phyloP scores from a whole-genome alignment of 2,888 invertebrate genomes.

The Bursaphelenchus okinawaensis region DNA sequence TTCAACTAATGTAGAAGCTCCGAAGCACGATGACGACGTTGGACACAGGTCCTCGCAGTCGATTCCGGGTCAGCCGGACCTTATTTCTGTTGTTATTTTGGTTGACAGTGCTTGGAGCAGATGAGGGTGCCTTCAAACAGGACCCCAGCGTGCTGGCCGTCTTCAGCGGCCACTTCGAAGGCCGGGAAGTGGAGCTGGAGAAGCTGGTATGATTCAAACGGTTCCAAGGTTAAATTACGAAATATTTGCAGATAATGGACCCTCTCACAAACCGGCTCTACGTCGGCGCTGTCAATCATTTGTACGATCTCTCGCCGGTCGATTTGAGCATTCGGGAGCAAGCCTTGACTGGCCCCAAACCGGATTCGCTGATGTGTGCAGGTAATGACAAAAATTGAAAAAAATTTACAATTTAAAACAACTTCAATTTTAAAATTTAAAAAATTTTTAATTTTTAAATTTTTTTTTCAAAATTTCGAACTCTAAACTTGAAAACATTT shows the following conservation, averaged over 20 bases:
- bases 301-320: conserved; percentile 47
- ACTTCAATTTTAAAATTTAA: too few relatives aligned
- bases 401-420: too few relatives aligned
- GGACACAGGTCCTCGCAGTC: not conserved
- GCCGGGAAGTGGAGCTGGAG: conserved; percentile 30
- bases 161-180: conserved; percentile 25
- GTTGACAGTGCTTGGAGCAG: not conserved
- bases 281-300: conserved; percentile 52
- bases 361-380: conserved; percentile 43
- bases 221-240: conserved; percentile 2
- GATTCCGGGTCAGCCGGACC: not conserved
- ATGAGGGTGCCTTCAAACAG: conserved; percentile 1
- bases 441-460: too few relatives aligned
- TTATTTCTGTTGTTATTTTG: not conserved
- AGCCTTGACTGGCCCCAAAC: conserved; percentile 44
- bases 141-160: conserved; percentile 26
- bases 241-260: conserved; percentile 27
- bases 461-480: too few relatives aligned
- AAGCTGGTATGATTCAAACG: conserved; percentile 23
- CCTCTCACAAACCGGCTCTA: conserved; percentile 31
- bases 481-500: too few relatives aligned
- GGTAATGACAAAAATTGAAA: too few relatives aligned
- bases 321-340: conserved; percentile 40
- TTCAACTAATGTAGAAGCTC: not conserved
- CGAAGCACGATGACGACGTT: not conserved